Percentiles rank a stretch among this genome's conserved stretches.
Conservation (phyloP, 2,113 vertebrate genomes). For the Micromys minutus region DNA sequence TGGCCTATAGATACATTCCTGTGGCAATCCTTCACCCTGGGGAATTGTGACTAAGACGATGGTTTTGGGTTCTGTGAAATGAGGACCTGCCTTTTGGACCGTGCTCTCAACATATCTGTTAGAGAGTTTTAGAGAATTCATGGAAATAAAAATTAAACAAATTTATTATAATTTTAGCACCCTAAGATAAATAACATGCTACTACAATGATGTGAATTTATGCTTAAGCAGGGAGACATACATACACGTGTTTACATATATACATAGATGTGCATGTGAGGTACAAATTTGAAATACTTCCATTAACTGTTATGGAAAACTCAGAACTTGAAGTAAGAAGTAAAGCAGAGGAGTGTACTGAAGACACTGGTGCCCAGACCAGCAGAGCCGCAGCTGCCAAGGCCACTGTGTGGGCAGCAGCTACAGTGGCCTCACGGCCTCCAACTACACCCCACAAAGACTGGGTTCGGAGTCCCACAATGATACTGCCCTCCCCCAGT, state of each 20-base stretch:
- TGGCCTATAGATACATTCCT: not conserved
- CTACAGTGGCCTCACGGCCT: not conserved
- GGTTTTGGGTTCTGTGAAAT: not conserved
- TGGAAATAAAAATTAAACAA: conserved; percentile 20
- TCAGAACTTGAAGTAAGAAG: not conserved
- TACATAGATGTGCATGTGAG: not conserved
- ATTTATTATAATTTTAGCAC: not conserved
- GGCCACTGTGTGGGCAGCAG: not conserved
- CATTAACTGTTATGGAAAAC: not conserved
- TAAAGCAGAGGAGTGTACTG: not conserved
- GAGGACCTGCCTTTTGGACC: not conserved
- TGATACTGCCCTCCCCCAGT: not conserved
- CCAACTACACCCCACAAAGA: no score
- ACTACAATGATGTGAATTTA: not conserved
- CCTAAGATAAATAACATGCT: not conserved
- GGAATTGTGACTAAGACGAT: not conserved
- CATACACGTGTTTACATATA: not conserved
- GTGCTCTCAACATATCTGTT: not conserved
- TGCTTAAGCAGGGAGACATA: not conserved
- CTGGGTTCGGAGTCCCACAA: not conserved
- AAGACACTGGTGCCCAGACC: not conserved
- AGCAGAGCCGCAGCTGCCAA: rapidly evolving
- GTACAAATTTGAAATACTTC: not conserved
- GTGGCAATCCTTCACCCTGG: not conserved
- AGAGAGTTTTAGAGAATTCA: not conserved